phyloP scores from a whole-genome alignment of 2,113 vertebrate species.

The Chascanopsetta lugubris region DNA sequence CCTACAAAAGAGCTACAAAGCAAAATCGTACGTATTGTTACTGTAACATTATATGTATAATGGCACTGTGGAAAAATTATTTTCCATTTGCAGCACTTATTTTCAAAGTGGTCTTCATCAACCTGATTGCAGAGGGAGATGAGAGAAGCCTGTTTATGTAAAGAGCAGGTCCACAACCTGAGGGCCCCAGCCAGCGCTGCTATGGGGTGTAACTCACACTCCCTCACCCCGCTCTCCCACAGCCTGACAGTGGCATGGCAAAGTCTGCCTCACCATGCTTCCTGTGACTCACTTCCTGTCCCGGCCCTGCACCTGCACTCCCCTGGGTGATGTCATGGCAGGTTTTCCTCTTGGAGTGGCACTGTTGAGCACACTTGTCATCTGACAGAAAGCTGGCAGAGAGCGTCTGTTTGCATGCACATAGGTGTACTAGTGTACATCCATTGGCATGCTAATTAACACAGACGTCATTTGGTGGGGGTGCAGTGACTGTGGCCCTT shows the following conservation, averaged over 20 bases:
- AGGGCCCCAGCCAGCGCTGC: conserved; percentile 44
- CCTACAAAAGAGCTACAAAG: conserved; percentile 1
- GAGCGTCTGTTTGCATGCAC: conserved; percentile 24
- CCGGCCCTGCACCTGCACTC: conserved; percentile 78
- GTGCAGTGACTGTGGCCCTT: conserved; percentile 61
- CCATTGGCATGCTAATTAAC: conserved; percentile 58
- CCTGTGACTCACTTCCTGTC: conserved; percentile 84
- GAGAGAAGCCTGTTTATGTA: conserved; percentile 55
- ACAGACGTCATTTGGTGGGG: conserved; percentile 56
- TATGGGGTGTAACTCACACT: conserved; percentile 61
- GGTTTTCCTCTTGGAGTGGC: conserved; percentile 75
- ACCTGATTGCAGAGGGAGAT: conserved; percentile 32
- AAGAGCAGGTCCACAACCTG: conserved; percentile 49
- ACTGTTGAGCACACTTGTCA: conserved; percentile 52
- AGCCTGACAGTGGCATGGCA: conserved; percentile 70
- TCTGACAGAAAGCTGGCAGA: conserved; percentile 63
- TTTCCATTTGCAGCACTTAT: not conserved
- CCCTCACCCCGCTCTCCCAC: conserved; percentile 66
- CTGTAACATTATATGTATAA: not conserved
- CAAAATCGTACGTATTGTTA: not conserved
- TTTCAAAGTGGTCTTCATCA: conserved; percentile 30
- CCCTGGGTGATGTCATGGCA: conserved; percentile 82
- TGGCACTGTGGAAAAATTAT: not conserved
- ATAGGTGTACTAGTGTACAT: conserved; percentile 53
- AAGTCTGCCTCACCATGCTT: conserved; percentile 79